A percentile compares a stretch with the other conserved stretches of the same genome.
These are phyloP conservation scores for Melierax canorus DNA, from an alignment of 2,113 vertebrate genomes.

Conservation along the genomic window DNA sequence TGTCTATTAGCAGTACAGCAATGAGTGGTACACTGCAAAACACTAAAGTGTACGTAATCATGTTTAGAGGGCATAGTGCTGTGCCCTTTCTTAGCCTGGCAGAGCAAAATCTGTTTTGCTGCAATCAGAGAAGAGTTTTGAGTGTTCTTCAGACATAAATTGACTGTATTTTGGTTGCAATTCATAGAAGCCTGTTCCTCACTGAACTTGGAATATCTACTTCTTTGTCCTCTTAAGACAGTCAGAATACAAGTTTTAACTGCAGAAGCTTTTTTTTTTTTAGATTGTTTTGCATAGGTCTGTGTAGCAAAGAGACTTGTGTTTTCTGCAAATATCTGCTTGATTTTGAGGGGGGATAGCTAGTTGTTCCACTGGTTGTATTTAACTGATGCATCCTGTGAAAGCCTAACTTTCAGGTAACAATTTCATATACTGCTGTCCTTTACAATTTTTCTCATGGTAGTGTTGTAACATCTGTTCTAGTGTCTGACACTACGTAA, in stretches of 20 bases:
- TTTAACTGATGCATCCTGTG: neutral
- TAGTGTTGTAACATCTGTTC: neutral
- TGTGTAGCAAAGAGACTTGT: neutral
- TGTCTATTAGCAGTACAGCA: neutral
- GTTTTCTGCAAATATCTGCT: neutral
- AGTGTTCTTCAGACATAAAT: neutral
- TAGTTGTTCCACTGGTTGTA: neutral
- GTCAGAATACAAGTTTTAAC: neutral
- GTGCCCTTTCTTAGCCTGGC: neutral
- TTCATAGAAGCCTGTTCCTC: neutral
- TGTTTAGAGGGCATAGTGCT: neutral
- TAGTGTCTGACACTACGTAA: neutral
- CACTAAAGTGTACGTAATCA: neutral
- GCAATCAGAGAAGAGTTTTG: neutral
- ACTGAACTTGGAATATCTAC: neutral
- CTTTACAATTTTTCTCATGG: neutral
- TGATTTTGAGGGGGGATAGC: neutral
- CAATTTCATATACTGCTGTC: neutral
- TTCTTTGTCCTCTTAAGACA: neutral
- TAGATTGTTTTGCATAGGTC: neutral
- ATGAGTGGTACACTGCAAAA: fast-evolving
- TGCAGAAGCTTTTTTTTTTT: neutral
- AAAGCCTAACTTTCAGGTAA: neutral
- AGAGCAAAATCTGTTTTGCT: neutral
- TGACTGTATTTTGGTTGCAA: neutral